Evolutionary conservation across 2,888 invertebrate genomes (phyloP).

Genomic region (Quadriops clusia): DNA sequence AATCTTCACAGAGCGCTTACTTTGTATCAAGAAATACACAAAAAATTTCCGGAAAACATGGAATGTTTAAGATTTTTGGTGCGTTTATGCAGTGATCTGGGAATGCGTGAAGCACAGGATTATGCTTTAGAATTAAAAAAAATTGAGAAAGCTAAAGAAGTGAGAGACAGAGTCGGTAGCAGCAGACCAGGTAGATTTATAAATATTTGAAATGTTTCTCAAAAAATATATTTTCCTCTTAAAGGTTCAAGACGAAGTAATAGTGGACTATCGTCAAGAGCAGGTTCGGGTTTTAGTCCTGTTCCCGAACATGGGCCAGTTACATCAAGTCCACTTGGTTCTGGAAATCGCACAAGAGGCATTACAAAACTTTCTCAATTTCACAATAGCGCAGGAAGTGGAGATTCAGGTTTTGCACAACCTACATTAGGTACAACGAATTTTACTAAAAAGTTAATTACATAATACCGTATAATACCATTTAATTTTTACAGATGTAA

Average conservation of each 20-base stretch:
- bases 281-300: conserved; percentile 42
- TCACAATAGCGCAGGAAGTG: conserved; percentile 31
- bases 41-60: conserved; percentile 85
- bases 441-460: conserved; percentile 7
- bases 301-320: conserved; percentile 36
- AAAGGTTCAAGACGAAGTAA: conserved; percentile 42
- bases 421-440: conserved; percentile 16
- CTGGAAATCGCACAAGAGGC: conserved; percentile 24
- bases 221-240: too few relatives aligned
- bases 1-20: conserved; percentile 49
- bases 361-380: conserved; percentile 24
- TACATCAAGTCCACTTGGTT: conserved; percentile 22
- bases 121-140: conserved; percentile 79
- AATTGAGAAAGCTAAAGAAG: conserved; percentile 41
- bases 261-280: conserved; percentile 45
- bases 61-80: conserved; percentile 85
- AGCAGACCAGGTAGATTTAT: conserved; percentile 39
- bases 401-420: conserved; percentile 32
- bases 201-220: conserved; percentile 4
- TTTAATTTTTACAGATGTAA: conserved; percentile 35
- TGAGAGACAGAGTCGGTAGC: conserved; percentile 45
- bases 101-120: conserved; percentile 76
- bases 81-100: conserved; percentile 80
- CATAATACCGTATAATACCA: conserved; percentile 9
- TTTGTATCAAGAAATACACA: conserved; percentile 75